phyloP scores from a whole-genome alignment of 2,113 vertebrate species.

The Philantomba maxwellii region DNA sequence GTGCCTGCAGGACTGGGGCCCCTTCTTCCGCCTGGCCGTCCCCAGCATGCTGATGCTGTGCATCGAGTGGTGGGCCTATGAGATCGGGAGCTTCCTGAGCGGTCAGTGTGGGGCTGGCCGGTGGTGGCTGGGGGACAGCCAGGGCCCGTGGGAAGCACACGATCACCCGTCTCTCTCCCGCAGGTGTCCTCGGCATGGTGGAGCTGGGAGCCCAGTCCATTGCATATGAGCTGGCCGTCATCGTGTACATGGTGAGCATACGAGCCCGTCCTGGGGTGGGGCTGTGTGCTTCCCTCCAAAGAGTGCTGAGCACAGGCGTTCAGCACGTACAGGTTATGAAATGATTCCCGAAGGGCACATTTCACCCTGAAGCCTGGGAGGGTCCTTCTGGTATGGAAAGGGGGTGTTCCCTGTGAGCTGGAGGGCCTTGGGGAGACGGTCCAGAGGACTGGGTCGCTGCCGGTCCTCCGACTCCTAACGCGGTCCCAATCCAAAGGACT shows the following conservation, averaged over 20 bases:
- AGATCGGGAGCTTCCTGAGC: conserved; percentile 88
- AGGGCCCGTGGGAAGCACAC: rapidly evolving
- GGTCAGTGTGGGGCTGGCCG: conserved; percentile 75
- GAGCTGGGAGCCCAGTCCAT: conserved; percentile 89
- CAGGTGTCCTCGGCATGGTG: conserved; percentile 87
- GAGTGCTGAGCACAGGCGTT: neutral
- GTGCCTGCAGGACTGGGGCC: conserved; percentile 90
- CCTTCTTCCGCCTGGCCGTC: conserved; percentile 87
- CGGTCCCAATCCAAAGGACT: neutral
- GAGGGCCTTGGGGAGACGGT: neutral
- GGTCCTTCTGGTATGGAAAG: neutral
- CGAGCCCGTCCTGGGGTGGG: rapidly evolving
- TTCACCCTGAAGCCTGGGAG: neutral
- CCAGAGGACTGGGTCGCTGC: neutral
- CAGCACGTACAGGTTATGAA: neutral
- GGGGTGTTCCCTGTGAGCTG: neutral
- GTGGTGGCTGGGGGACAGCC: rapidly evolving
- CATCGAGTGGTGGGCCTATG: conserved; percentile 96
- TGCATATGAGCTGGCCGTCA: conserved; percentile 81
- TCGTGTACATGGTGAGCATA: conserved; percentile 88
- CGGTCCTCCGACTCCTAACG: neutral
- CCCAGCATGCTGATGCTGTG: conserved; percentile 91
- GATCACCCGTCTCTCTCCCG: neutral
- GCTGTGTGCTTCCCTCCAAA: neutral
- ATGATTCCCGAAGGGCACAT: neutral